A percentile compares a stretch with the other conserved stretches of the same genome.
These are phyloP conservation scores for Phymastichus coffea DNA, from an alignment of 1,140 invertebrate species.

Conservation along the genomic window DNA sequence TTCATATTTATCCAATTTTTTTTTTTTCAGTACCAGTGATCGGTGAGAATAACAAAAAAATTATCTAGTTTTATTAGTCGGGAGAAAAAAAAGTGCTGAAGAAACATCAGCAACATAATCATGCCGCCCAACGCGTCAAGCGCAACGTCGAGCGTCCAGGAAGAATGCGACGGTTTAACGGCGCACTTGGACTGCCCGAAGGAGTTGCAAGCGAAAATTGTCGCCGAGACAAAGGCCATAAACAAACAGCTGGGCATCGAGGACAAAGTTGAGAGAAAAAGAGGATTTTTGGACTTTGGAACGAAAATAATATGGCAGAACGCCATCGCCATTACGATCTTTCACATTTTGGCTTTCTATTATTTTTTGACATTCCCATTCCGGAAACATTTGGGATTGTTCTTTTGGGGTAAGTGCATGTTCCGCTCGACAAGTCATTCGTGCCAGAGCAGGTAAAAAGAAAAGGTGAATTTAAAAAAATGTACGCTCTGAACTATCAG, in stretches of 20 bases:
- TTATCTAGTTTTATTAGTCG: too few relatives aligned
- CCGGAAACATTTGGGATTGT: neutral
- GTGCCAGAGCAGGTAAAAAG: too few relatives aligned
- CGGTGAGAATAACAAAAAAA: too few relatives aligned
- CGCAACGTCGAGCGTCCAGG: constrained; percentile 2
- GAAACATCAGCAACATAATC: neutral
- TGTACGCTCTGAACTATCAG: constrained; percentile 41
- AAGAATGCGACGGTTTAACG: constrained; percentile 1
- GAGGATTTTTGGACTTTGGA: constrained; percentile 15
- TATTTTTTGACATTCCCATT: constrained; percentile 17
- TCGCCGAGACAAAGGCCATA: constrained; percentile 4
- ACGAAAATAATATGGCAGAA: constrained; percentile 30
- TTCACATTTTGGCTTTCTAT: constrained; percentile 20
- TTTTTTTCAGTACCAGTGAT: too few relatives aligned
- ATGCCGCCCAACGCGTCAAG: constrained; percentile 30
- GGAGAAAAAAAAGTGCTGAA: too few relatives aligned
- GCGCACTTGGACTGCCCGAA: constrained; percentile 14
- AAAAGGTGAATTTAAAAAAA: too few relatives aligned
- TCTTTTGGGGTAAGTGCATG: constrained; percentile 27
- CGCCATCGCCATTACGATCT: constrained; percentile 8
- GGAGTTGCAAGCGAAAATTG: constrained; percentile 19
- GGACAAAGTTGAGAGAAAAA: neutral
- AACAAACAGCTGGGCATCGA: neutral
- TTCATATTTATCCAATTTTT: too few relatives aligned
- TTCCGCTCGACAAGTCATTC: too few relatives aligned